Percentiles rank a stretch among this genome's conserved stretches.
phyloP scores from a whole-genome alignment of 2,888 invertebrate species.

The Bombyx huttoni region DNA sequence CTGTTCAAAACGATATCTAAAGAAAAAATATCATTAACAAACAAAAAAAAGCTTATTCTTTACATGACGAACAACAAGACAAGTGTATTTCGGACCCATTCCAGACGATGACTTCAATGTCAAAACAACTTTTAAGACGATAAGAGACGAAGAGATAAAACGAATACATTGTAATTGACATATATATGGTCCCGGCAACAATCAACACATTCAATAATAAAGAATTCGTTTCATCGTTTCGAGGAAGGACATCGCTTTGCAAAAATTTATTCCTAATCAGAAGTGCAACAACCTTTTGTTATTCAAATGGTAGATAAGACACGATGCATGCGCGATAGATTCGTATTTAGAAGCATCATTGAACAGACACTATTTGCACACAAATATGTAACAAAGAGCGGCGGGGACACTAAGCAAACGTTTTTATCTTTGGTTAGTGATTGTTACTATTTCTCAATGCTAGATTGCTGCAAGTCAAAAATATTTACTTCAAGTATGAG shows the following conservation, averaged over 20 bases:
- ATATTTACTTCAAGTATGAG: neutral
- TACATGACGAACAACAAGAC: no score
- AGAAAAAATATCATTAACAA: no score
- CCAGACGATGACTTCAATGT: neutral
- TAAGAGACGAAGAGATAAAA: neutral
- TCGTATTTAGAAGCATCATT: neutral
- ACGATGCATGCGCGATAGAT: neutral
- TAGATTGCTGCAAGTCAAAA: neutral
- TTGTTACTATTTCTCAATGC: neutral
- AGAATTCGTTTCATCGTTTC: neutral
- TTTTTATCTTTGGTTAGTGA: neutral
- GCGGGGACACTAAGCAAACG: neutral
- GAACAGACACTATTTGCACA: neutral
- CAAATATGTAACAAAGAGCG: neutral
- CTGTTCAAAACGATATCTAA: no score
- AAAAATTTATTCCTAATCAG: neutral
- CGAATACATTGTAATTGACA: neutral
- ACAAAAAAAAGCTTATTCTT: no score
- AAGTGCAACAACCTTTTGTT: conserved; percentile 13
- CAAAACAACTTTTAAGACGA: neutral
- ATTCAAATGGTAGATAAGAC: conserved; percentile 9
- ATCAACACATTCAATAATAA: neutral
- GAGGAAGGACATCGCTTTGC: neutral
- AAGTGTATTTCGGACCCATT: neutral
- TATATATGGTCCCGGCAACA: neutral